These are phyloP conservation scores for Dascyllus trimaculatus DNA, from an alignment of 2,113 vertebrate genomes.

Conservation along the genomic window DNA sequence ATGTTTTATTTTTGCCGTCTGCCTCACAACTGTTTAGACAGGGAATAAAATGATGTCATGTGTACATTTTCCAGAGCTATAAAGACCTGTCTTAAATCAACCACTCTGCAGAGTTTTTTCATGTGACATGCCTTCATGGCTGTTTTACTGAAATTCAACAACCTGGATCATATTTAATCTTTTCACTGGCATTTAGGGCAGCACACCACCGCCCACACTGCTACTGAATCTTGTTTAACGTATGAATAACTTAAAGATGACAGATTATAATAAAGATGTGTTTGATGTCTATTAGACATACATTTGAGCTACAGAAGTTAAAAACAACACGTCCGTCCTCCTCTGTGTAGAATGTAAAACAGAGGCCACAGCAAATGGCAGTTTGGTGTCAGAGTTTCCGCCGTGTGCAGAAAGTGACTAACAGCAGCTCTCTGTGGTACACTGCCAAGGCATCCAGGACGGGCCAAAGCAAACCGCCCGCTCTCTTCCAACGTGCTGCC, in stretches of 20 bases:
- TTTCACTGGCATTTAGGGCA: not conserved
- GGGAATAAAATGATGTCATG: too few species aligned
- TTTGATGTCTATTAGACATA: not conserved
- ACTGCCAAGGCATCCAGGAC: conserved; percentile 36
- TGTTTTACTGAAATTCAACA: too few species aligned
- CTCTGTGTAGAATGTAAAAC: conserved; percentile 12
- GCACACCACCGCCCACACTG: not conserved
- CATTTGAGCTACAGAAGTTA: not conserved
- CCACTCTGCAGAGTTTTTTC: not conserved
- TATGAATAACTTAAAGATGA: too few species aligned
- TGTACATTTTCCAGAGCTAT: too few species aligned
- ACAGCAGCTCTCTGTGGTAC: conserved; percentile 25
- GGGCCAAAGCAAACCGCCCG: conserved; percentile 47
- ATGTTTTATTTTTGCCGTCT: too few species aligned
- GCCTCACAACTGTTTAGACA: too few species aligned
- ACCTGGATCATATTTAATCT: too few species aligned
- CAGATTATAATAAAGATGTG: too few species aligned
- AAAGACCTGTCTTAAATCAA: not conserved
- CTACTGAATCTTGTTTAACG: not conserved
- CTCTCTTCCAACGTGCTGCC: conserved; percentile 6
- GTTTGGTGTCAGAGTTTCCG: conserved; percentile 65
- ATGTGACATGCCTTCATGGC: not conserved
- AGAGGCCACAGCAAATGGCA: conserved; percentile 18
- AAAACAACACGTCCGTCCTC: not conserved
- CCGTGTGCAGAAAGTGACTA: conserved; percentile 38